These are phyloP conservation scores for Mustela nigripes DNA, from an alignment of 2,113 vertebrate genomes.

Conservation along the genomic window DNA sequence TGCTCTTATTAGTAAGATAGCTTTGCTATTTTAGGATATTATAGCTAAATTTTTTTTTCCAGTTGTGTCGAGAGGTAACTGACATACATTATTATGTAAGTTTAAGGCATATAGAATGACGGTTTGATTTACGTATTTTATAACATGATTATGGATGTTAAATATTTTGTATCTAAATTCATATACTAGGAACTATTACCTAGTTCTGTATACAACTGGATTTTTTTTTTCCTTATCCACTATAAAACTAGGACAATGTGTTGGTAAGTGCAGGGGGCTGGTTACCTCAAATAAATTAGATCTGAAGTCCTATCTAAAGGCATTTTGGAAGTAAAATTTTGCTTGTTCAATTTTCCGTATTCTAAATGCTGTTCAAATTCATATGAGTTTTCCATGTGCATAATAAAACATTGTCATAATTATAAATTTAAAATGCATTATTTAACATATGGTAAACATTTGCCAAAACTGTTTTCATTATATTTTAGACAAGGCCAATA, in stretches of 20 bases:
- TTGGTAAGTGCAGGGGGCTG: not conserved
- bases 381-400: conserved; percentile 19
- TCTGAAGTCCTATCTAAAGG: not conserved
- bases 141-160: not conserved
- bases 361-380: conserved; percentile 23
- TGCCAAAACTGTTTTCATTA: conserved; percentile 66
- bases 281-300: conserved; percentile 32
- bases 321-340: conserved; percentile 42
- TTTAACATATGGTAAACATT: conserved; percentile 66
- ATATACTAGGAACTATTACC: not conserved
- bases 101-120: not conserved
- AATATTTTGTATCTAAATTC: conserved; percentile 8
- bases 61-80: not conserved
- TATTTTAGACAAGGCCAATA: conserved; percentile 50
- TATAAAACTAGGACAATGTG: not conserved
- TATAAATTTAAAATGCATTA: conserved; percentile 60
- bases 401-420: conserved; percentile 70
- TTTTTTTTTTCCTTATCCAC: not conserved
- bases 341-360: conserved; percentile 23
- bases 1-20: not conserved
- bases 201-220: not conserved
- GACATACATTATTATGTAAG: not conserved
- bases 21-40: not conserved
- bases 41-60: not conserved
- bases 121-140: not conserved